phyloP scores from a whole-genome alignment of 1,140 invertebrate genomes.

The Leptinotarsa texana region DNA sequence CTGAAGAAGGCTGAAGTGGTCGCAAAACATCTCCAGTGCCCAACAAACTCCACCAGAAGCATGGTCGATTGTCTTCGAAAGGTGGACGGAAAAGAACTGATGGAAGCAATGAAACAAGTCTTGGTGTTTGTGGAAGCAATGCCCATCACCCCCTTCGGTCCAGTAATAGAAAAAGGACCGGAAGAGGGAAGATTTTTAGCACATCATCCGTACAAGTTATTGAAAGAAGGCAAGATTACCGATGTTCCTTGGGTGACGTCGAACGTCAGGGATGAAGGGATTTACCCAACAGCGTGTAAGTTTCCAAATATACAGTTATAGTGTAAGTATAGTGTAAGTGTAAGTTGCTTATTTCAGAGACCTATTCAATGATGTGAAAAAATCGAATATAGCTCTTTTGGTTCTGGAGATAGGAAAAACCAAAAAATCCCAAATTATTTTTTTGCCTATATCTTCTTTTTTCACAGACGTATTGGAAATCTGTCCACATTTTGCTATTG shows the following conservation, averaged over 20 bases:
- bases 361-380: too few relatives aligned
- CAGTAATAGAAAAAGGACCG: slow-evolving; percentile 44
- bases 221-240: slow-evolving; percentile 56
- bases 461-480: too few relatives aligned
- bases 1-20: slow-evolving; percentile 69
- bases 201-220: slow-evolving; percentile 57
- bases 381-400: too few relatives aligned
- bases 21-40: slow-evolving; percentile 71
- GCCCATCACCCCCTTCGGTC: slow-evolving; percentile 48
- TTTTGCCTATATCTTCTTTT: too few relatives aligned
- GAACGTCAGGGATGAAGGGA: slow-evolving; percentile 51
- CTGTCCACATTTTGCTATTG: too few relatives aligned
- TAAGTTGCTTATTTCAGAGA: too few relatives aligned
- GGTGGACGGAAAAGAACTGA: slow-evolving; percentile 18
- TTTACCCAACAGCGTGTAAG: slow-evolving; percentile 45
- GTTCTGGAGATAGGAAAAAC: too few relatives aligned
- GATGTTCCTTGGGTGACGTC: slow-evolving; percentile 54
- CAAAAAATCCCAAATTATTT: too few relatives aligned
- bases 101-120: slow-evolving; percentile 27
- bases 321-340: too few relatives aligned
- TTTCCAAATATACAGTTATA: background rate
- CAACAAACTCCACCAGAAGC: slow-evolving; percentile 59
- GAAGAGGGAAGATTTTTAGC: slow-evolving; percentile 60
- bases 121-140: slow-evolving; percentile 37
- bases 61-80: slow-evolving; percentile 72